These are phyloP conservation scores for Alethe castanea DNA, from an alignment of 2,113 vertebrate species.

Conservation along the genomic window DNA sequence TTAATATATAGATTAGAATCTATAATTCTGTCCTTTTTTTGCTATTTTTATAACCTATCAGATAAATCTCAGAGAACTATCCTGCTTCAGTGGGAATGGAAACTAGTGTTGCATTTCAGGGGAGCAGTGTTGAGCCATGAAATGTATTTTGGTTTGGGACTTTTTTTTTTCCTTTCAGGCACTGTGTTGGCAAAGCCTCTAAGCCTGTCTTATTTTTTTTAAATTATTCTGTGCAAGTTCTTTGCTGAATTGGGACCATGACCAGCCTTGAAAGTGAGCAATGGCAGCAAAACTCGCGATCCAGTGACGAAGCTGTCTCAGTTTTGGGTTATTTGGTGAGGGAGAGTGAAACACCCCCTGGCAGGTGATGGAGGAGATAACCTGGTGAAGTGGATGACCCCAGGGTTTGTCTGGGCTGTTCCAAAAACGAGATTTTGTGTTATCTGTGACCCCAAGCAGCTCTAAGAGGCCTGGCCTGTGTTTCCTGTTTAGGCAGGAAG, in stretches of 20 bases:
- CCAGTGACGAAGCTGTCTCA: background rate
- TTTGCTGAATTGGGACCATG: background rate
- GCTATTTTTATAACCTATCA: slow-evolving; percentile 51
- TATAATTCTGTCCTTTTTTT: slow-evolving; percentile 26
- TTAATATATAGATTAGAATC: slow-evolving; percentile 74
- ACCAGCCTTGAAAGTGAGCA: slow-evolving; percentile 1
- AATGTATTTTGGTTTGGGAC: background rate
- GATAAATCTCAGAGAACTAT: slow-evolving; percentile 34
- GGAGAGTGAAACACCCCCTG: background rate
- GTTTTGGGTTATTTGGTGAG: background rate
- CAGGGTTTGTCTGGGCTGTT: background rate
- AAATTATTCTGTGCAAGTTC: background rate
- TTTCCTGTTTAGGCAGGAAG: background rate
- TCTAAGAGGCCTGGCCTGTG: background rate
- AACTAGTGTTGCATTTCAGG: background rate
- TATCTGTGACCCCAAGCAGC: background rate
- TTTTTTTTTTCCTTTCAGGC: background rate
- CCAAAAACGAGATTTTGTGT: background rate
- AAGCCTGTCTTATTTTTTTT: background rate
- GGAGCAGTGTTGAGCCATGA: slow-evolving; percentile 31
- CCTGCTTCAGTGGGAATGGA: slow-evolving; percentile 1
- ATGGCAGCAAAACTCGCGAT: slow-evolving; percentile 3
- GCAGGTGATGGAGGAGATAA: background rate
- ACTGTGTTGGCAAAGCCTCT: background rate
- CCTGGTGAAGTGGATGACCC: background rate